Percentiles rank a stretch among this genome's conserved stretches.
phyloP scores from a whole-genome alignment of 2,888 invertebrate species.

The Adela reaumurella region DNA sequence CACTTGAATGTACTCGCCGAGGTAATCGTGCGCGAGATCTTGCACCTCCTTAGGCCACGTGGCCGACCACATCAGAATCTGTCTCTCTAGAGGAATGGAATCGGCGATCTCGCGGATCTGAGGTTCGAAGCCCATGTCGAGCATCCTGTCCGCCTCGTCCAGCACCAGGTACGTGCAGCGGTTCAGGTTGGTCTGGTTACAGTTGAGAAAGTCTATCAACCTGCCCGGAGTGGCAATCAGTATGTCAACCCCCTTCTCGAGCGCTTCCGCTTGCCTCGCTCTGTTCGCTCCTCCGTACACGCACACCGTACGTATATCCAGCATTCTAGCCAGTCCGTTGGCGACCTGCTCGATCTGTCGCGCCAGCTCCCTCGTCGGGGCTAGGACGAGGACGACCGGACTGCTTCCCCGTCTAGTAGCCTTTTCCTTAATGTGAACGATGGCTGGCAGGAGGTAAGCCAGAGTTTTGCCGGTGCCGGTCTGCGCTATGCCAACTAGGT shows the following conservation, averaged over 20 bases:
- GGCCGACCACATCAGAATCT: constrained; percentile 97
- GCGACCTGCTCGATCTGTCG: constrained; percentile 79
- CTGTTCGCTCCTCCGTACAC: constrained; percentile 86
- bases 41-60: constrained; percentile 97
- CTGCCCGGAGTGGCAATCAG: constrained; percentile 87
- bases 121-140: constrained; percentile 97
- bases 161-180: constrained; percentile 80
- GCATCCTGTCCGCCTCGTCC: constrained; percentile 91
- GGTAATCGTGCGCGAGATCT: constrained; percentile 85
- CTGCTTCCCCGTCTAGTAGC: constrained; percentile 69
- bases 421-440: constrained; percentile 79
- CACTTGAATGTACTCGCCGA: constrained; percentile 84
- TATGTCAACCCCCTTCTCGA: constrained; percentile 74
- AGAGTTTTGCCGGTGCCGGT: constrained; percentile 78
- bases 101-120: constrained; percentile 89
- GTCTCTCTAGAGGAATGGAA: constrained; percentile 87
- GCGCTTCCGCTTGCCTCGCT: constrained; percentile 57
- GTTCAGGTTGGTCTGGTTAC: constrained; percentile 64
- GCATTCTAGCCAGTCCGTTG: constrained; percentile 66
- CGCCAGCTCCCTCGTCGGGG: constrained; percentile 74
- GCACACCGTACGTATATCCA: constrained; percentile 73
- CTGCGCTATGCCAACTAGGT: constrained; percentile 84
- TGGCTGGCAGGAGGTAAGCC: constrained; percentile 74
- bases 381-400: constrained; percentile 75
- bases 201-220: constrained; percentile 76